Evolutionary conservation across 2,888 invertebrate genomes (phyloP), one percentile per base, ranked within the genome.

Genomic region (Serripes groenlandicus): DNA sequence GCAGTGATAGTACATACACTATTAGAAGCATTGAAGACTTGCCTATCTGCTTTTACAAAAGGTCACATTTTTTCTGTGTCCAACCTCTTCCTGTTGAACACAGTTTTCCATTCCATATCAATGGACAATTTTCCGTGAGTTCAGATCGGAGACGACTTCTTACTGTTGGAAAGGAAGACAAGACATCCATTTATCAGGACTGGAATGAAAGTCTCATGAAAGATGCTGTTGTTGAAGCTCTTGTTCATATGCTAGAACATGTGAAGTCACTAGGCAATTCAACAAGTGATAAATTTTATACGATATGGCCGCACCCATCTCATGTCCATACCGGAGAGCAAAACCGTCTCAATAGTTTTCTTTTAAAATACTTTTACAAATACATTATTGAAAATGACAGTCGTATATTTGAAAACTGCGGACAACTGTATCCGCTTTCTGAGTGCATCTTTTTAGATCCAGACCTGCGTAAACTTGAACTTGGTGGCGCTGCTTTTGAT

Each of bases 61-160:
- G 68, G 11, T 87, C 90, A 11, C 89, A 88, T 74, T 75, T 89
- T 15, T 91, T 88, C 73, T 90, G 87, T 49, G 90, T 85, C 60
- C 79, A 89, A 18, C 94, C 93, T 0, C 86, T 94, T 15, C 92
- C 93, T 30, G 83, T 92, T 15, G 75, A 79, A 30, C 88, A 89
- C 35, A 80, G 82, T 2, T 88, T 94, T 35, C 91, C 92, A 3
- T 88, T 93, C 32, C 93, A 93, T 77, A 81, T 94, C 9, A 94
- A 93, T 75, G 93, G 91, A 0, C 88, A 90, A 11, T 94, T 94
- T 85, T 88, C 92, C 7, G 88, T 94, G 4, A 89, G 90, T 7
- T 88, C 92, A 15, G 90, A 92, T 54, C 78, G 94, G 34, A 79
- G 91, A 23, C 85, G 89, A 49, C 85, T 94, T 11, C 75, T 72